These are phyloP conservation scores for Ictalurus furcatus DNA, from an alignment of 2,113 vertebrate species.

Conservation along the genomic window DNA sequence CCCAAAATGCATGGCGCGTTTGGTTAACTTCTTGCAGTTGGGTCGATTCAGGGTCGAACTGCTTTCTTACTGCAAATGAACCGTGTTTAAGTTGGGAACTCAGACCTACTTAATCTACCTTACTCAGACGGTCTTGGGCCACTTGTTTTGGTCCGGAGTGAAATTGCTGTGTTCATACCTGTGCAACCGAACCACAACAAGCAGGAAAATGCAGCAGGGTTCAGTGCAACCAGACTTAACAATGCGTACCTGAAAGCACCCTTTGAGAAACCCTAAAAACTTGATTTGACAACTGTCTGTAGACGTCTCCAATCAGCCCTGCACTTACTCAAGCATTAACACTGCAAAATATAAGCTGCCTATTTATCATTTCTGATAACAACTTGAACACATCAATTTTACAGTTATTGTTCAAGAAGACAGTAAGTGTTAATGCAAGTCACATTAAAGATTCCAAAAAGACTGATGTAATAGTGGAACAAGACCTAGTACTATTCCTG, in stretches of 20 bases:
- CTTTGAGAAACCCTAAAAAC: not conserved
- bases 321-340: not conserved
- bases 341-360: not conserved
- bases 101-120: not conserved
- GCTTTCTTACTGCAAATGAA: not conserved
- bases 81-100: not conserved
- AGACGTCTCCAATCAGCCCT: not conserved
- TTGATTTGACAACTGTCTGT: not conserved
- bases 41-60: not conserved
- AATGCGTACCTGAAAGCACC: not conserved
- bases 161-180: not conserved
- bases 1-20: not conserved
- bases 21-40: not conserved
- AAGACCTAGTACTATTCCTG: conserved; percentile 11
- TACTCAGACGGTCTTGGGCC: not conserved
- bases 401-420: not conserved
- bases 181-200: not conserved
- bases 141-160: not conserved
- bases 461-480: not conserved
- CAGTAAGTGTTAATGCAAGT: not conserved
- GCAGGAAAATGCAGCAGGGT: not conserved
- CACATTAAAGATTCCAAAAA: not conserved
- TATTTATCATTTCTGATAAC: not conserved
- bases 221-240: not conserved
- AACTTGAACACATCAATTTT: not conserved